Evolutionary conservation across 1,140 invertebrate genomes (phyloP), one percentile per base, ranked within the genome.

Genomic region (Drosophila erecta): DNA sequence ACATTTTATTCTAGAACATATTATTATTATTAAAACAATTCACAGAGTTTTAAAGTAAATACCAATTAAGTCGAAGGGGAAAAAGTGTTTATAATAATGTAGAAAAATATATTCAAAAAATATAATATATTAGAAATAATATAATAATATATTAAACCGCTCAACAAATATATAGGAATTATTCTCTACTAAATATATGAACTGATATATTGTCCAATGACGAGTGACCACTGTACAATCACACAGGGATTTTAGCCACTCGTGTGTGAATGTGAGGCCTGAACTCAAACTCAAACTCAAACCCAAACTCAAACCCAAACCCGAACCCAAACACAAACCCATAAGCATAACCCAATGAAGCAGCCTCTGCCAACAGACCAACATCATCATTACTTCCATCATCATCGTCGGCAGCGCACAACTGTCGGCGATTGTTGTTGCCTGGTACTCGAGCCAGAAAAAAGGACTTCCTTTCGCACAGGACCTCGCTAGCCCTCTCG

Each of bases 291-390:
- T 17, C 47, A 61, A 15, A 58, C 54, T 33, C 66, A 55, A 44
- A 49, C 64, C 30, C 47, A 61, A 15, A 58, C 54, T 38, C 66
- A 55, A 44, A 62, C 41, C 35, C 66, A 55, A 58, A 77, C 47
- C 51, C 49, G 53, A 76, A 76, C 41, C 51, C 49, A 53, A 76
- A 64, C 44, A 61, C 59, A 79, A 79, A 55, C 49, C 50, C 55
- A 81, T 60, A 79, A 72, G 58, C 81, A 76, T 76, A 84, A 80
- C 74, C 81, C 81, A 86, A 86, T 78, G 80, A 84, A 66, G 71
- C 80, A 84, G 80, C 80, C 70, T 22, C 65, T 69, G 62, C 66
- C 66, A 65, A 73, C 72, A 27, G 11, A 20, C 46, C 71, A 57
- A 53, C 71, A 73, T 74, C 71, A 74, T 75, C 51, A 67, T 70